Percentiles rank a stretch among this genome's conserved stretches.
Conservation (phyloP, 2,113 vertebrate genomes). For the Hymenochirus boettgeri region DNA sequence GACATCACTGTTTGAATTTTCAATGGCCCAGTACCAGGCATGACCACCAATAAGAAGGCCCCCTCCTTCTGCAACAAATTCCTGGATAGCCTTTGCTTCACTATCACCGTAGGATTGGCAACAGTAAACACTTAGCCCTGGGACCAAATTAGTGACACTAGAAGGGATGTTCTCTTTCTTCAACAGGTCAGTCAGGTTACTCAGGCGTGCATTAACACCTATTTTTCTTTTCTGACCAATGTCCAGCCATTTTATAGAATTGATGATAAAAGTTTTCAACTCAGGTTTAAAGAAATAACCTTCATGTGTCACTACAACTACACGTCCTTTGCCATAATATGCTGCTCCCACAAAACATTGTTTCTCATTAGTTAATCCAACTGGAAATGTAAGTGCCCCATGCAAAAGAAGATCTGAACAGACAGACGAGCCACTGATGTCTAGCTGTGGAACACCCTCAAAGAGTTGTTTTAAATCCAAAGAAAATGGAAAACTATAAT, state of each 20-base stretch:
- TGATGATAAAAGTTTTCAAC: constrained; percentile 44
- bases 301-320: constrained; percentile 49
- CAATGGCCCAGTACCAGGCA: constrained; percentile 65
- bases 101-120: constrained; percentile 48
- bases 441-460: constrained; percentile 43
- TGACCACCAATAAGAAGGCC: constrained; percentile 63
- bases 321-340: constrained; percentile 44
- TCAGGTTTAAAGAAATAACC: constrained; percentile 31
- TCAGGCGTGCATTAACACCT: constrained; percentile 38
- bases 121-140: constrained; percentile 57
- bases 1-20: constrained; percentile 45
- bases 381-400: constrained; percentile 49
- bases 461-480: constrained; percentile 45
- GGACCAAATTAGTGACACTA: constrained; percentile 45
- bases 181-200: constrained; percentile 41
- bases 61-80: constrained; percentile 66
- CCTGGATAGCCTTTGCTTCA: constrained; percentile 47
- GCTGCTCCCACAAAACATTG: constrained; percentile 53
- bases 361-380: constrained; percentile 37
- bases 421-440: constrained; percentile 20
- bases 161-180: constrained; percentile 41
- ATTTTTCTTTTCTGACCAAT: constrained; percentile 32
- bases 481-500: constrained; percentile 31
- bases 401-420: constrained; percentile 50
- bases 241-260: constrained; percentile 49